These are phyloP conservation scores for Erithacus rubecula DNA, from an alignment of 2,797 vertebrate species.

Conservation along the genomic window DNA sequence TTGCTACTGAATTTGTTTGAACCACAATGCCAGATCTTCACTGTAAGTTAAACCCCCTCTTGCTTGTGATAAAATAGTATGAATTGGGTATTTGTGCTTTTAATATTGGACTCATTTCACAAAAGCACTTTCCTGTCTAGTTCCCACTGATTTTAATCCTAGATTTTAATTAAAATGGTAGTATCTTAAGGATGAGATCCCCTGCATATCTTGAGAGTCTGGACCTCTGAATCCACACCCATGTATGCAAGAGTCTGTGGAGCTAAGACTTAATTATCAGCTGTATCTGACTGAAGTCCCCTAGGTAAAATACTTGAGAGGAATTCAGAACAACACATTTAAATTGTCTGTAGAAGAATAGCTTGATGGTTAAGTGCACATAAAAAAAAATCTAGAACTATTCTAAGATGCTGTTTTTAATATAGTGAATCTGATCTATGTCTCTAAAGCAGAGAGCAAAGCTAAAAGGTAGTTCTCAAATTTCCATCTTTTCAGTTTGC, in stretches of 20 bases:
- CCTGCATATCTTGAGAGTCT: neutral
- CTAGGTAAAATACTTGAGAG: neutral
- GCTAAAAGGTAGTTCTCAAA: neutral
- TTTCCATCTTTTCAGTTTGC: neutral
- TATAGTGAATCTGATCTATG: neutral
- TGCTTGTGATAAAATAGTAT: neutral
- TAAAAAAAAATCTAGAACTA: neutral
- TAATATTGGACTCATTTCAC: neutral
- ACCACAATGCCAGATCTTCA: neutral
- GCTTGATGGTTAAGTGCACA: neutral
- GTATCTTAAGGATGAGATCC: neutral
- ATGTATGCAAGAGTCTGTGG: neutral
- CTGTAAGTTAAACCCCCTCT: neutral
- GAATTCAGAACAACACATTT: neutral
- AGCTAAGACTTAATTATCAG: neutral
- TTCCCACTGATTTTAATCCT: slow-evolving; percentile 12
- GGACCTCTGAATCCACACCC: neutral
- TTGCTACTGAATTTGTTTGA: neutral
- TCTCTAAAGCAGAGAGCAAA: slow-evolving; percentile 2
- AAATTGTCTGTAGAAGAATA: neutral
- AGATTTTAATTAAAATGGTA: slow-evolving; percentile 4
- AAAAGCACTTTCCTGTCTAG: slow-evolving; percentile 5
- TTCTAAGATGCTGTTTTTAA: neutral
- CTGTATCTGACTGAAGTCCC: neutral
- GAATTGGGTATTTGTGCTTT: neutral